A percentile compares a stretch with the other conserved stretches of the same genome.
phyloP scores from a whole-genome alignment of 1,140 invertebrate genomes.

The Drosophila prosaltans region DNA sequence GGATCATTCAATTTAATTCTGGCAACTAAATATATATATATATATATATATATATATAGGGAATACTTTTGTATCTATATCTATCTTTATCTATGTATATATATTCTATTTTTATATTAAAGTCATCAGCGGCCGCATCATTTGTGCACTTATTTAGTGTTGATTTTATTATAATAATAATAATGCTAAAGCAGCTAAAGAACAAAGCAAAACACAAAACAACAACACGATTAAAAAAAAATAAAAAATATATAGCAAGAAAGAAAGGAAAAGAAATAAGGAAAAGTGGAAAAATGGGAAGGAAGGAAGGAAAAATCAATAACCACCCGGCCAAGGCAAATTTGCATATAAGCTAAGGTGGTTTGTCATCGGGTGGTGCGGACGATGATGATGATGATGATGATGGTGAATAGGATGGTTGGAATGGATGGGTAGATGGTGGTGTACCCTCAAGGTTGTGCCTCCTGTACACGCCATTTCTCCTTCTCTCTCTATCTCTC shows the following conservation, averaged over 20 bases:
- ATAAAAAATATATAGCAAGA: constrained; percentile 14
- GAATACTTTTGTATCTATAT: not conserved
- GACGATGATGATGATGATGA: constrained; percentile 1
- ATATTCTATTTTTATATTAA: constrained; percentile 7
- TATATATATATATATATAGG: not conserved
- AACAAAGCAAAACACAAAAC: constrained; percentile 15
- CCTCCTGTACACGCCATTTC: constrained; percentile 16
- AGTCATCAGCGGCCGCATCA: not conserved
- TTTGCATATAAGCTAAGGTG: constrained; percentile 30
- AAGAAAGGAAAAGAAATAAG: constrained; percentile 22
- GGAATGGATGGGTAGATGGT: not conserved
- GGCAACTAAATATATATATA: not conserved
- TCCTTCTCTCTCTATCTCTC: not conserved
- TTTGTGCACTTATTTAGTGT: constrained; percentile 37
- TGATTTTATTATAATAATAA: constrained; percentile 78
- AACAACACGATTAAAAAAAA: constrained; percentile 5
- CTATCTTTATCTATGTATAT: not conserved
- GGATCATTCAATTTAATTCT: not conserved
- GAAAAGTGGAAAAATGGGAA: constrained; percentile 12
- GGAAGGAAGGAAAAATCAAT: constrained; percentile 64
- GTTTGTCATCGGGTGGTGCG: constrained; percentile 3
- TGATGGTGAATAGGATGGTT: constrained; percentile 17
- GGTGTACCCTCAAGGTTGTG: constrained; percentile 53
- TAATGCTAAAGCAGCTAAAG: constrained; percentile 49
- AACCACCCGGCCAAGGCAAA: constrained; percentile 64